Evolutionary conservation across 2,888 invertebrate species (phyloP).

Genomic region (Andrena hattorfiana): DNA sequence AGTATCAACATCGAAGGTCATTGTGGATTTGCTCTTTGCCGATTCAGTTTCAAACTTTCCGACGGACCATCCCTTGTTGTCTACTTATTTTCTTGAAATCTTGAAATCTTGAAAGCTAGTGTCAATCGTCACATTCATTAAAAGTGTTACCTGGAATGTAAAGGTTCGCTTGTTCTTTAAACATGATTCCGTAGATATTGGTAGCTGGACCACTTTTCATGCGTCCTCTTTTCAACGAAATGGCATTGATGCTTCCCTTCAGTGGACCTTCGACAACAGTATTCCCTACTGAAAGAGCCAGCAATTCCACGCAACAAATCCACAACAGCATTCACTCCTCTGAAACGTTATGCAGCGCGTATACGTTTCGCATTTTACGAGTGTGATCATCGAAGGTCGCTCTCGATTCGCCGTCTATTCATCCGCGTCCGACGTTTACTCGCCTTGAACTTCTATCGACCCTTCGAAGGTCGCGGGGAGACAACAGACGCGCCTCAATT

Average conservation of each 20-base stretch:
- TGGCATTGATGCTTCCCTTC: slow-evolving; percentile 9
- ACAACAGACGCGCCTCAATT: background rate
- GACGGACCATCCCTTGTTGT: too few species aligned
- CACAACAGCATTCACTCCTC: background rate
- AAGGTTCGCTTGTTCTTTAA: too few species aligned
- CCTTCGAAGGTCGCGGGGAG: background rate
- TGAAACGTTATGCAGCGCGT: background rate
- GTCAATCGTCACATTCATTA: too few species aligned
- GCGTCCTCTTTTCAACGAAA: background rate
- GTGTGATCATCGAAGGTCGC: slow-evolving; percentile 1
- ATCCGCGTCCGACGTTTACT: background rate
- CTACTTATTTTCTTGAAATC: background rate
- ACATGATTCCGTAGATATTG: too few species aligned
- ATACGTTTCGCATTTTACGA: slow-evolving; percentile 34
- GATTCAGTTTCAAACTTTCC: background rate
- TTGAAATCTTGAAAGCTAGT: background rate
- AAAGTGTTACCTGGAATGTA: too few species aligned
- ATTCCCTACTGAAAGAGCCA: background rate
- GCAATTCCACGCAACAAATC: slow-evolving; percentile 5
- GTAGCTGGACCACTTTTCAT: too few species aligned
- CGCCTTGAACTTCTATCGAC: slow-evolving; percentile 22
- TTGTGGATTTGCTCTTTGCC: background rate
- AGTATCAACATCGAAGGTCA: background rate
- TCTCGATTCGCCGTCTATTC: slow-evolving; percentile 11
- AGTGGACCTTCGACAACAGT: background rate